Conservation (phyloP, 1,140 invertebrate species). For the Aphaenogaster floridana region DNA sequence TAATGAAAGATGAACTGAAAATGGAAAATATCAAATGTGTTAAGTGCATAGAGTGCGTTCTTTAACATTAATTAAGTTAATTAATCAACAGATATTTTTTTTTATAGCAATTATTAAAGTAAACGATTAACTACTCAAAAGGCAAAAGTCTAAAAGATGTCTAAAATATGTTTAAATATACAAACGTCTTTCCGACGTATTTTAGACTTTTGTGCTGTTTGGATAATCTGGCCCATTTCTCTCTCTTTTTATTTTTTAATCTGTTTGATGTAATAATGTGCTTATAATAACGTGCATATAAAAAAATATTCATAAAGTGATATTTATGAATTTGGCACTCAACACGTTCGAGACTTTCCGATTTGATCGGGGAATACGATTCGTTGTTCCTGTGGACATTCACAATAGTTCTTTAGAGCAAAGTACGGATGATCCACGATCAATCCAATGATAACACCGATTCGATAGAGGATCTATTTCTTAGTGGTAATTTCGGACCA, state of each 20-base stretch:
- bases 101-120: not conserved
- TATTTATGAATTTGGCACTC: constrained; percentile 37
- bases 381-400: not conserved
- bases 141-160: not conserved
- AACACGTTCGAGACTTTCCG: constrained; percentile 35
- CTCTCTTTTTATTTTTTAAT: not conserved
- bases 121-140: constrained; percentile 12
- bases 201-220: constrained; percentile 15
- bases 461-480: constrained; percentile 89
- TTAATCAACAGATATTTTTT: not conserved
- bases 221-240: not conserved
- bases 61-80: constrained; percentile 34
- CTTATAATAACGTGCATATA: not conserved
- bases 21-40: constrained; percentile 50
- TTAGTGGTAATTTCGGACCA: constrained; percentile 88
- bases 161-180: constrained; percentile 1
- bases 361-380: not conserved
- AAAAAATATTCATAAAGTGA: constrained; percentile 1
- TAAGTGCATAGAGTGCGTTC: not conserved
- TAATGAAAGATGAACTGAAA: constrained; percentile 38
- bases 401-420: not conserved
- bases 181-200: not conserved
- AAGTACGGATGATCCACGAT: constrained; percentile 53
- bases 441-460: constrained; percentile 91
- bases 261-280: not conserved